Percentiles rank a stretch among this genome's conserved stretches.
Evolutionary conservation across 2,797 vertebrate genomes (phyloP).

Genomic region (Propithecus perrieri): DNA sequence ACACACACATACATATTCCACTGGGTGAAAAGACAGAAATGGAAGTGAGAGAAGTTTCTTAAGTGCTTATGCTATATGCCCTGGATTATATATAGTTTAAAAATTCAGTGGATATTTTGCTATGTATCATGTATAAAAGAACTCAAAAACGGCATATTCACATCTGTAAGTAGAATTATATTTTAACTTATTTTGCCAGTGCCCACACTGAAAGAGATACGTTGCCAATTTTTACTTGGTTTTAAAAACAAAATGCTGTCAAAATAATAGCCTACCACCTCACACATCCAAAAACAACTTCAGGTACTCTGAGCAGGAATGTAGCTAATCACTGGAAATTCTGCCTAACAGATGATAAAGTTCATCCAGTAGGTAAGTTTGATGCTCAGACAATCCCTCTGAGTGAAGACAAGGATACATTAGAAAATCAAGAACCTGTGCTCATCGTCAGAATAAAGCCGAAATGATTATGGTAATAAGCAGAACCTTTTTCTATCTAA

Average conservation of each 20-base stretch:
- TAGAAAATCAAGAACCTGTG: conserved; percentile 22
- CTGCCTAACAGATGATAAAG: not conserved
- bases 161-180: not conserved
- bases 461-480: conserved; percentile 31
- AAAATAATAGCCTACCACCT: not conserved
- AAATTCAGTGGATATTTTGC: not conserved
- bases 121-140: not conserved
- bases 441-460: not conserved
- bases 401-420: not conserved
- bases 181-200: conserved; percentile 41
- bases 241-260: conserved; percentile 32
- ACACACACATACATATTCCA: not conserved
- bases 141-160: not conserved
- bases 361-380: not conserved
- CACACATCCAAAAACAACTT: not conserved
- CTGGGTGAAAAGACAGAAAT: not conserved
- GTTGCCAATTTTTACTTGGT: conserved; percentile 1
- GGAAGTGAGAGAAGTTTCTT: not conserved
- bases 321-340: not conserved
- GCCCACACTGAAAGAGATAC: not conserved
- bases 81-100: not conserved
- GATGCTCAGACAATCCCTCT: not conserved
- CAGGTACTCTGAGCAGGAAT: not conserved
- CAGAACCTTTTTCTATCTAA: conserved; percentile 11
- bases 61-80: not conserved